Base-by-base conservation (phyloP, 2,113 vertebrate species). In the Atherinomorus stipes region DNA sequence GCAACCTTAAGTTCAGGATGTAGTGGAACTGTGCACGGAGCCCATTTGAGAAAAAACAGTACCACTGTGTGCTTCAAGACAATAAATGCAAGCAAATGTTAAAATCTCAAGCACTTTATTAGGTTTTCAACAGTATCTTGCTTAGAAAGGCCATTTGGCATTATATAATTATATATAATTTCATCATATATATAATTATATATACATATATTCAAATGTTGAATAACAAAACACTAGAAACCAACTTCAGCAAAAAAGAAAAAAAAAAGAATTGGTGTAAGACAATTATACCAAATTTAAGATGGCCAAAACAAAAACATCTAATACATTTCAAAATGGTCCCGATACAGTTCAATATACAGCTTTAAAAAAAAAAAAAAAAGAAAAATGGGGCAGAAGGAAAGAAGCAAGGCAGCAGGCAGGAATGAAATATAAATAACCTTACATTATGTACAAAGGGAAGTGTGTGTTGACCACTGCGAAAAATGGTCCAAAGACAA, bases 131-230 rank as follows among this genome's bases (percentile, higher is more conserved):
- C 92, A 92, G 88, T 89, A 92, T 92, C 89, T 90, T 93, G 91
- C 84, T 94, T 92, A 93, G 86, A 93, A 93, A 94, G 91, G 92
- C 90, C 89, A 82, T 93, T 86, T 77, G 90, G 91, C 92, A 90
- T 93, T 91, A 93, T 94, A 94, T 94, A 93, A 94, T 93, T 94
- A 93, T 93, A 93, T 93, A 93, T 94, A 90, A 89, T 92, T 93
- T 91, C 85, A 85, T 87, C 80, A 90, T 93, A 93, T 92, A 94
- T 94, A 94, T 94, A 93, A 93, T 92, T 93, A 93, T 93, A 93
- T 93, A 92, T 85, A 93, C 83, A 94, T 88, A 92, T 93, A 90
- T 93, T 93, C 90, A 93, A 90, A 90, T 90, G 85, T 91, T 91
- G 90, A 94, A 93, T 93, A 95, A 93, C 87, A 92, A 90, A 92